Conservation (phyloP, 1,140 invertebrate genomes). For the Popillia japonica region DNA sequence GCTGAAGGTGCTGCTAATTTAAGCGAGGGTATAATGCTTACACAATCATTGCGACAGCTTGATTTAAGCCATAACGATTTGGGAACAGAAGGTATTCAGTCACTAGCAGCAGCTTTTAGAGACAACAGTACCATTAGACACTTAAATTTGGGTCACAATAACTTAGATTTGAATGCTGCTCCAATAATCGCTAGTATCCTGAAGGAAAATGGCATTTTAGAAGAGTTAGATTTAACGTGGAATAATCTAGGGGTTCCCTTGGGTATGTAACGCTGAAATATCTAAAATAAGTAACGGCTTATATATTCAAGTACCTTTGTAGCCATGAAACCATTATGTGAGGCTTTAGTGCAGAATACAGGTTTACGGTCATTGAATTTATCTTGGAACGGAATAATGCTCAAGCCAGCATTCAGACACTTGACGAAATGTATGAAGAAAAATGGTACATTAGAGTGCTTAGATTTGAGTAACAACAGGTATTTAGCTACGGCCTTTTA, state of each 20-base stretch:
- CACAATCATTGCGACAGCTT: slow-evolving; percentile 55
- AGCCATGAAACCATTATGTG: slow-evolving; percentile 49
- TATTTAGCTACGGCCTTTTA: no score
- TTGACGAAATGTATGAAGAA: slow-evolving; percentile 49
- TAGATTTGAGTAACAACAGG: slow-evolving; percentile 56
- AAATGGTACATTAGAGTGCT: slow-evolving; percentile 45
- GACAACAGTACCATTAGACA: slow-evolving; percentile 56
- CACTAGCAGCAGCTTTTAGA: slow-evolving; percentile 56
- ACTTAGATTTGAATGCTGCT: slow-evolving; percentile 57
- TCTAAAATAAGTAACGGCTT: neutral
- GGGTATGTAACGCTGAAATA: neutral
- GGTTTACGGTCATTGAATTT: slow-evolving; percentile 49
- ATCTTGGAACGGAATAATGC: slow-evolving; percentile 54
- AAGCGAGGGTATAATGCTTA: slow-evolving; percentile 53
- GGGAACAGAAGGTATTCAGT: slow-evolving; percentile 58
- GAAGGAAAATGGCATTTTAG: slow-evolving; percentile 60
- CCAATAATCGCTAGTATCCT: slow-evolving; percentile 58
- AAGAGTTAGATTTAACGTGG: slow-evolving; percentile 62
- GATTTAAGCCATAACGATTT: slow-evolving; percentile 61
- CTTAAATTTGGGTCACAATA: slow-evolving; percentile 61
- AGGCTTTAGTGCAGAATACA: slow-evolving; percentile 44
- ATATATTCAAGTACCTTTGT: slow-evolving; percentile 20
- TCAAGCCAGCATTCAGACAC: slow-evolving; percentile 39
- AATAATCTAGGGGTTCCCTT: slow-evolving; percentile 57
- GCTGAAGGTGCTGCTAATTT: slow-evolving; percentile 54